Base-by-base conservation (phyloP, 1,140 invertebrate species). In the Meloidogyne exigua region DNA sequence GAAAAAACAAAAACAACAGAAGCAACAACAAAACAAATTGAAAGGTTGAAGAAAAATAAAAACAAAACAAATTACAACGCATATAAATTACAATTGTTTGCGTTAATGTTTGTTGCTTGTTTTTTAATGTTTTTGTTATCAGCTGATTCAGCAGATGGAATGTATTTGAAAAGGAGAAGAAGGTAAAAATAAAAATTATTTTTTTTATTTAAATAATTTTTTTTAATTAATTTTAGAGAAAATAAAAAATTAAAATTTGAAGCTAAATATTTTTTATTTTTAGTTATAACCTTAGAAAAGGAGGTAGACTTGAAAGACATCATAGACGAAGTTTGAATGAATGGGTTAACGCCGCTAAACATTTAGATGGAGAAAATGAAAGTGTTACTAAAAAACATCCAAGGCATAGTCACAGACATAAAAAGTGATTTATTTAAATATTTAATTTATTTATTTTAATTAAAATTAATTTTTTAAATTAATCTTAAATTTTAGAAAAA, bases 241-340 rank as follows among this genome's bases (percentile, higher is more conserved):
- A n/a, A n/a, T n/a, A n/a, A n/a, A n/a, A n/a, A n/a, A n/a, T n/a
- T n/a, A n/a, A n/a, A n/a, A n/a, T n/a, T n/a, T n/a, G n/a, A n/a
- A n/a, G n/a, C n/a, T n/a, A 44, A 44, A 11, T 18, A 49, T 18
- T 18, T 18, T 18, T 49, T 18, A n/a, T n/a, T 7, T 71, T 44
- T 39, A 71, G 69, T 62, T 71, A 71, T 21, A 57, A 15, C 69
- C 69, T 71, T 18, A 71, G 69, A 71, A 71, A 21, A 71, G 69
- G 69, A 10, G 28, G 69, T 28, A 32, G 69, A n/a, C 36, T 71
- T 10, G 44, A 44, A 44, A 44, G 69, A 11, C 69, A 71, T 44
- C 69, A 71, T 21, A 44, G 69, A 7, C 36, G 69, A 44, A 71
- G 69, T 11, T 10, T 71, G n/a, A 44, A 71, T 44, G 69, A 71